Evolutionary conservation across 2,888 invertebrate genomes (phyloP).

Genomic region (Himalopsyche anomala): DNA sequence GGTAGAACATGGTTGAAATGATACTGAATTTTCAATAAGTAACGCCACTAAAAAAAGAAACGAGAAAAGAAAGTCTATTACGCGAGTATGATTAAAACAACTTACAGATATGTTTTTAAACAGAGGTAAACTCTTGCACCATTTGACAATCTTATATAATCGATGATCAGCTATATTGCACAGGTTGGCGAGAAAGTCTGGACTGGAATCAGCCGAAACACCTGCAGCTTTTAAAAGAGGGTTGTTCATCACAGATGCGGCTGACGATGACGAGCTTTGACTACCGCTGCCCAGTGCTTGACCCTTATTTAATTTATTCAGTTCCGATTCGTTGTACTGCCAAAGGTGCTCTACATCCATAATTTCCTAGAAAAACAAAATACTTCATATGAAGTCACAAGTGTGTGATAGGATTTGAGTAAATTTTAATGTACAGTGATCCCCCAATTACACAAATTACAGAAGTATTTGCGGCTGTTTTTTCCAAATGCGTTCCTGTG

Average conservation of each 20-base stretch:
- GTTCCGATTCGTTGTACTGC: slow-evolving; percentile 93
- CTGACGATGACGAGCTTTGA: slow-evolving; percentile 48
- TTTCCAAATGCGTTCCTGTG: no score
- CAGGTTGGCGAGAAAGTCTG: slow-evolving; percentile 91
- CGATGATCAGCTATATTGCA: slow-evolving; percentile 97
- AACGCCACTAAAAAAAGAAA: slow-evolving; percentile 53
- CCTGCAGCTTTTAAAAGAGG: slow-evolving; percentile 75
- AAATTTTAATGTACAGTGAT: no score
- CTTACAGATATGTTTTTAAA: slow-evolving; percentile 96
- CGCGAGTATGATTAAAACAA: slow-evolving; percentile 63
- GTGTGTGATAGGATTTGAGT: no score
- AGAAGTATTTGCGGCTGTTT: no score
- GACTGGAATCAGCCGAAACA: slow-evolving; percentile 81
- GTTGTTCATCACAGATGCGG: slow-evolving; percentile 68
- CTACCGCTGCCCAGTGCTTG: slow-evolving; percentile 67
- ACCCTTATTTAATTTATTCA: slow-evolving; percentile 79
- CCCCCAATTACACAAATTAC: no score
- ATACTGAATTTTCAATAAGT: slow-evolving; percentile 6
- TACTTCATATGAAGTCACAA: no score
- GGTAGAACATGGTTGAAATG: no score
- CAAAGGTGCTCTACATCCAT: slow-evolving; percentile 97
- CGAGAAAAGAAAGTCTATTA: neutral
- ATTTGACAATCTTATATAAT: slow-evolving; percentile 97
- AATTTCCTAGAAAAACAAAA: slow-evolving; percentile 82
- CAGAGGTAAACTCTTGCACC: slow-evolving; percentile 97